phyloP scores from a whole-genome alignment of 2,797 vertebrate genomes.

The Phalloptychus januarius region DNA sequence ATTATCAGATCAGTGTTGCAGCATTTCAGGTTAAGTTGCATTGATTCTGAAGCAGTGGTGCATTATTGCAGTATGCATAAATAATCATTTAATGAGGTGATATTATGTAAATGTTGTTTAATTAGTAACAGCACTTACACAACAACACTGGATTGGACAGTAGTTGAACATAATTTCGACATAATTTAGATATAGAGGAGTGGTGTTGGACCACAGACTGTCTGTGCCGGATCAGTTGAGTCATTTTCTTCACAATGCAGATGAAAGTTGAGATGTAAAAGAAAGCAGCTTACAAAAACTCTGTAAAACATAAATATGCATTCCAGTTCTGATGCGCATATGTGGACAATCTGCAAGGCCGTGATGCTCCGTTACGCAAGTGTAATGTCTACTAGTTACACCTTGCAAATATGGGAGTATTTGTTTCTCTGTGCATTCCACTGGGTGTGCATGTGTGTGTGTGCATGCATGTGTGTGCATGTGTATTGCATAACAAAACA shows the following conservation, averaged over 20 bases:
- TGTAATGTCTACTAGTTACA: background rate
- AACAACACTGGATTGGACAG: background rate
- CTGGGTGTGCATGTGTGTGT: background rate
- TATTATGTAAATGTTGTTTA: background rate
- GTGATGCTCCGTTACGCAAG: background rate
- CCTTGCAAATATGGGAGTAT: background rate
- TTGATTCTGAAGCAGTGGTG: background rate
- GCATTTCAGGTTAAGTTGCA: background rate
- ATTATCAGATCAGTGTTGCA: background rate
- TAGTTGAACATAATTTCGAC: background rate
- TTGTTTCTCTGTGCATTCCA: background rate
- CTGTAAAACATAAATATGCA: background rate
- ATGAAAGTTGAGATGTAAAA: background rate
- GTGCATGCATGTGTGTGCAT: constrained; percentile 16
- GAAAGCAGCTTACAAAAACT: background rate
- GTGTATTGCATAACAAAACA: constrained; percentile 33
- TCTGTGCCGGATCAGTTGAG: background rate
- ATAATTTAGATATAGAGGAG: background rate
- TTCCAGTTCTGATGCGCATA: background rate
- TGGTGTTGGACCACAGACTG: background rate
- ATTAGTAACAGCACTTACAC: background rate
- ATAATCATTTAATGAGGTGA: background rate
- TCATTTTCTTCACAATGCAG: background rate
- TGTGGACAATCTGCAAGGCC: background rate
- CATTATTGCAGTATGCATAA: background rate